phyloP scores from a whole-genome alignment of 2,888 invertebrate genomes.

The Thumatha senex region DNA sequence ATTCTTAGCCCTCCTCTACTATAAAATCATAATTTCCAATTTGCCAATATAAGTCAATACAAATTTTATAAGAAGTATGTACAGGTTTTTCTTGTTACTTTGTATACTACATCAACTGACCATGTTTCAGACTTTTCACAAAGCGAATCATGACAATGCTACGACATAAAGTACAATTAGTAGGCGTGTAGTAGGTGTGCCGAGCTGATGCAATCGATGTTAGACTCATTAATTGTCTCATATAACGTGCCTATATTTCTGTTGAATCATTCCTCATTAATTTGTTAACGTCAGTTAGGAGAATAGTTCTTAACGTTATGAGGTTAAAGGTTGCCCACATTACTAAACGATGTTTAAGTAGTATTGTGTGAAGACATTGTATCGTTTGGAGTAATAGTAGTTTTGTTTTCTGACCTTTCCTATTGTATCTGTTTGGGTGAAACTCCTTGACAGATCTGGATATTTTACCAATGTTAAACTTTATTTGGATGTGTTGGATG shows the following conservation, averaged over 20 bases:
- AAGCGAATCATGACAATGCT: too few species aligned
- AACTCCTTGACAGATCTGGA: too few species aligned
- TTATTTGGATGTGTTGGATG: too few species aligned
- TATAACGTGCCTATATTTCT: slow-evolving; percentile 9
- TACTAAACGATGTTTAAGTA: slow-evolving; percentile 15
- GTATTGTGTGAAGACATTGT: neutral
- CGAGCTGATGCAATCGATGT: slow-evolving; percentile 24
- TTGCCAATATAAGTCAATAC: too few species aligned
- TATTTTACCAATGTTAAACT: too few species aligned
- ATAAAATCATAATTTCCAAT: too few species aligned
- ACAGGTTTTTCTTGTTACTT: too few species aligned
- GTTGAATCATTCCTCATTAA: slow-evolving; percentile 33
- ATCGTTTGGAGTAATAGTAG: neutral
- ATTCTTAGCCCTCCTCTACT: too few species aligned
- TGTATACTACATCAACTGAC: too few species aligned
- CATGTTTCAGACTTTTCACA: too few species aligned
- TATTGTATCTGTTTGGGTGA: too few species aligned
- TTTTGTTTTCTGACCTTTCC: neutral
- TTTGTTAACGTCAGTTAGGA: slow-evolving; percentile 33
- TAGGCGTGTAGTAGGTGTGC: slow-evolving; percentile 28
- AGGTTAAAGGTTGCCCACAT: slow-evolving; percentile 20
- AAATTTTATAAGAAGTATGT: too few species aligned
- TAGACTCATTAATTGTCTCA: slow-evolving; percentile 17
- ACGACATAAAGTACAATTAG: neutral
- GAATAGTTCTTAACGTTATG: slow-evolving; percentile 21